A percentile compares a stretch with the other conserved stretches of the same genome.
Evolutionary conservation across 35 echinoderm and acorn worm species (phyloP).

Genomic region (Stichopus chloronotus): DNA sequence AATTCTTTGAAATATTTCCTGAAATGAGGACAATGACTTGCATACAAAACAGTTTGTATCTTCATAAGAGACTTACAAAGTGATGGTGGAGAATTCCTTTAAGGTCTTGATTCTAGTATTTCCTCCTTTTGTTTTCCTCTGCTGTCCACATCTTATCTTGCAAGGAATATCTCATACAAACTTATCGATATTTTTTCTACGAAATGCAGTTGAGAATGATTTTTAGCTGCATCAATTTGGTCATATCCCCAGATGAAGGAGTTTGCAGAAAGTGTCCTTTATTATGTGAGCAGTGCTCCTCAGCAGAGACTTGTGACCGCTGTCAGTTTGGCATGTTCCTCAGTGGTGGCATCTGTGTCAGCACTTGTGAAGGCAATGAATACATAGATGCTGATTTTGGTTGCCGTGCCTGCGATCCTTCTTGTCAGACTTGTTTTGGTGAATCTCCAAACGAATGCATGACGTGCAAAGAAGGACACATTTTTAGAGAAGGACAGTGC

Average conservation of each 20-base stretch:
- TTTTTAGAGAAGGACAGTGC: slow-evolving; percentile 46
- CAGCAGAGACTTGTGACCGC: background rate
- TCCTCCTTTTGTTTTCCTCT: too few species aligned
- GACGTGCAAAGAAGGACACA: slow-evolving; percentile 11
- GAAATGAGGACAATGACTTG: too few species aligned
- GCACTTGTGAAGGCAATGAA: slow-evolving; percentile 35
- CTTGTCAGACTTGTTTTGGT: slow-evolving; percentile 54
- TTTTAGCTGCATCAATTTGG: too few species aligned
- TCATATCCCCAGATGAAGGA: background rate
- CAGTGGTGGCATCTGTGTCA: slow-evolving; percentile 20
- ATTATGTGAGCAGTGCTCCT: slow-evolving; percentile 50
- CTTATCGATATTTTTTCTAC: too few species aligned
- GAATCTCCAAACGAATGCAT: slow-evolving; percentile 15
- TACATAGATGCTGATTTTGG: slow-evolving; percentile 39
- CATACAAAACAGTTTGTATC: too few species aligned
- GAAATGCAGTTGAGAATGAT: too few species aligned
- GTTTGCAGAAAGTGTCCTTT: slow-evolving; percentile 43
- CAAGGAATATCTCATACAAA: too few species aligned
- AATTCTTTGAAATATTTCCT: too few species aligned
- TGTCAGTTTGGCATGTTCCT: slow-evolving; percentile 59
- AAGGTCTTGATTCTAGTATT: too few species aligned
- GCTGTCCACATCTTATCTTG: too few species aligned
- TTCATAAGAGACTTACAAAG: too few species aligned
- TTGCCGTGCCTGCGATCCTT: slow-evolving; percentile 34
- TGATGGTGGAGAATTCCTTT: too few species aligned